Conservation (phyloP, 92 coral and sea anemone species). For the Muricea muricata region DNA sequence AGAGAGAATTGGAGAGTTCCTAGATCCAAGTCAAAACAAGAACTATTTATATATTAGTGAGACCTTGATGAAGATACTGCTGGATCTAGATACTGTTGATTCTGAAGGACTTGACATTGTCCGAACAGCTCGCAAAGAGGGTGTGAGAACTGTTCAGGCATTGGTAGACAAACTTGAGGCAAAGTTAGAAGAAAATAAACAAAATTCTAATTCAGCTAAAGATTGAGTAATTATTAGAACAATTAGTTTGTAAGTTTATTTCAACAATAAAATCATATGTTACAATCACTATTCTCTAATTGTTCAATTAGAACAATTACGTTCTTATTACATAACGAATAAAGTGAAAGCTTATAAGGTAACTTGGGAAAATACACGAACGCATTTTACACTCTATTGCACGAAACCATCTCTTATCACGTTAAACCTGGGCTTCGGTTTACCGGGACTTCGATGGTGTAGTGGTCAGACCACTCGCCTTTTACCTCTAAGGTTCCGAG, state of each 20-base stretch:
- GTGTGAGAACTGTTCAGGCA: slow-evolving; percentile 61
- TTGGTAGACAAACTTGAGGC: slow-evolving; percentile 61
- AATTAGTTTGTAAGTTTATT: background rate
- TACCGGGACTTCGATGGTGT: too few relatives aligned
- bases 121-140: slow-evolving; percentile 71
- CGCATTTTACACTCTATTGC: too few relatives aligned
- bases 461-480: too few relatives aligned
- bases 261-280: too few relatives aligned
- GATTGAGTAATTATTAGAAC: background rate
- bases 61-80: slow-evolving; percentile 63
- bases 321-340: too few relatives aligned
- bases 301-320: too few relatives aligned
- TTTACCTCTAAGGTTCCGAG: too few relatives aligned
- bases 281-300: too few relatives aligned
- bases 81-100: slow-evolving; percentile 74
- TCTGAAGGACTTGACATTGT: slow-evolving; percentile 65
- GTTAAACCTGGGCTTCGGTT: too few relatives aligned
- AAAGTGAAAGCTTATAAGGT: too few relatives aligned
- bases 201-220: background rate
- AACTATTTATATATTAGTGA: slow-evolving; percentile 74
- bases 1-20: slow-evolving; percentile 58
- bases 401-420: too few relatives aligned
- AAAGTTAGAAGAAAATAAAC: slow-evolving; percentile 34
- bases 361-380: too few relatives aligned
- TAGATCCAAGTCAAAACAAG: slow-evolving; percentile 46